These are phyloP conservation scores for Brachirus orientalis DNA, from an alignment of 2,113 vertebrate genomes.

Conservation along the genomic window DNA sequence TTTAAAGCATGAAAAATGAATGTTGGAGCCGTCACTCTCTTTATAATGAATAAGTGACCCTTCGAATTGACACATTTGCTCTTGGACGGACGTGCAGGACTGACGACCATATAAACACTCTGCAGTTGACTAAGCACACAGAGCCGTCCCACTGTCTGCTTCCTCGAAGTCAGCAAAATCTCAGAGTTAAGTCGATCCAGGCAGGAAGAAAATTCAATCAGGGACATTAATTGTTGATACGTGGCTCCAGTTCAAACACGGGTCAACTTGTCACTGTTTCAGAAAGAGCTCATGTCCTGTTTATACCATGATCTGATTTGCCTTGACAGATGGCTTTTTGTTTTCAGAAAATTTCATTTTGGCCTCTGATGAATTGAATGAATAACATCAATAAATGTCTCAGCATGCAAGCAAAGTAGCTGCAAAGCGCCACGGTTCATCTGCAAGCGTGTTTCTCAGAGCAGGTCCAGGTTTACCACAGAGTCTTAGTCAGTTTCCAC, in stretches of 20 bases:
- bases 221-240: conserved; percentile 27
- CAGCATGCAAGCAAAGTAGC: not conserved
- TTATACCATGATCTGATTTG: conserved; percentile 23
- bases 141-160: conserved; percentile 35
- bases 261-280: conserved; percentile 36
- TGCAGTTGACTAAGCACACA: conserved; percentile 50
- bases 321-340: conserved; percentile 18
- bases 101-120: not conserved
- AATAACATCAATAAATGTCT: conserved; percentile 9
- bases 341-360: conserved; percentile 14
- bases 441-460: not conserved
- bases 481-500: not conserved
- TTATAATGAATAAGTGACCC: not conserved
- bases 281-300: conserved; percentile 6
- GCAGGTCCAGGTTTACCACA: not conserved
- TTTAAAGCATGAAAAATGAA: conserved; percentile 79
- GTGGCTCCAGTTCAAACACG: conserved; percentile 25
- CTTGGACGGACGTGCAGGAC: conserved; percentile 35
- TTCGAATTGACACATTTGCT: conserved; percentile 76
- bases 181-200: conserved; percentile 20
- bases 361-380: not conserved
- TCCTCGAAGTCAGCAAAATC: conserved; percentile 55
- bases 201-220: conserved; percentile 25
- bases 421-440: not conserved
- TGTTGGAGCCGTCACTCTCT: conserved; percentile 67